Evolutionary conservation across 2,888 invertebrate species (phyloP).

Genomic region (Drosophila demipolita): DNA sequence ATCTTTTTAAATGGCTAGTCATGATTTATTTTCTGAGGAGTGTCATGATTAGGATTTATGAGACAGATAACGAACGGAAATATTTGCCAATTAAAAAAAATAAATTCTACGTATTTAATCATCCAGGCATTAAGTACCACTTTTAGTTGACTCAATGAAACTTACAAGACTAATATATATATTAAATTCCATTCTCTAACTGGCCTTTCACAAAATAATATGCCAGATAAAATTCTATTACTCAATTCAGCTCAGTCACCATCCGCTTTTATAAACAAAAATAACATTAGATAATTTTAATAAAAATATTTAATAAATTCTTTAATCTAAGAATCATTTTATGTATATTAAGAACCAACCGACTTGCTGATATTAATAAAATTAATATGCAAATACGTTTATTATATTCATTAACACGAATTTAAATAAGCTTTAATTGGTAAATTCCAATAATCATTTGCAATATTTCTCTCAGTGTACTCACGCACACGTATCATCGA

Average conservation of each 20-base stretch:
- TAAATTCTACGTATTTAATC: neutral
- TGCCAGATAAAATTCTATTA: constrained; percentile 16
- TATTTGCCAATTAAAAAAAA: neutral
- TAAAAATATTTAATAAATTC: too few species aligned
- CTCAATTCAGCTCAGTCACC: neutral
- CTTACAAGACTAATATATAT: neutral
- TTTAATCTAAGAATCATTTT: too few species aligned
- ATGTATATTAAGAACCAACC: too few species aligned
- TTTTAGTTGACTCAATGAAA: too few species aligned
- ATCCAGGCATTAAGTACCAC: too few species aligned
- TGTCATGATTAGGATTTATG: neutral
- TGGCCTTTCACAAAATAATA: constrained; percentile 8
- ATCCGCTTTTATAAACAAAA: too few species aligned
- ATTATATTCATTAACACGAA: too few species aligned
- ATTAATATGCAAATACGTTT: too few species aligned
- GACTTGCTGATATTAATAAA: too few species aligned
- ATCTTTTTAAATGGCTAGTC: neutral
- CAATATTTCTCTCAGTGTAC: constrained; percentile 7
- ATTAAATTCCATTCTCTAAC: constrained; percentile 14
- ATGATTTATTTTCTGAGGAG: neutral
- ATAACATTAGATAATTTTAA: too few species aligned
- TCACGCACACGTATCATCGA: neutral
- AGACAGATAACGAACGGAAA: neutral
- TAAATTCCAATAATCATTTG: too few species aligned
- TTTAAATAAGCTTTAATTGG: too few species aligned